These are phyloP conservation scores for Gryllus longicercus DNA, from an alignment of 2,888 invertebrate genomes.

Conservation along the genomic window DNA sequence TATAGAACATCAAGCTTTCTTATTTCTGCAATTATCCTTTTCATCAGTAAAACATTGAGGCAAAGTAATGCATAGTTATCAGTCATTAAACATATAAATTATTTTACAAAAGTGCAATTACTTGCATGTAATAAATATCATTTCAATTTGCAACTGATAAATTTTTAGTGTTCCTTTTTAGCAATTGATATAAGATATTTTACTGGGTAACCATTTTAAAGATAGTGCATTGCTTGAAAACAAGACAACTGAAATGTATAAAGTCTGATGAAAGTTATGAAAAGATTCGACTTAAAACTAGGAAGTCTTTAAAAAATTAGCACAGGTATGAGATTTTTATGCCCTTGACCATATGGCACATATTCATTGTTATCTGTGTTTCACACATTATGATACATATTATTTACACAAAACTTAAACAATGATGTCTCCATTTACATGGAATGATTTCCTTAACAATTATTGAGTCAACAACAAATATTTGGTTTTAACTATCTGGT, in stretches of 20 bases:
- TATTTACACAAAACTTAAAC: not conserved
- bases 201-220: no score
- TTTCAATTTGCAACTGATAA: no score
- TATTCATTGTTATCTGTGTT: not conserved
- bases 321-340: not conserved
- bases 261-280: not conserved
- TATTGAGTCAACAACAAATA: not conserved
- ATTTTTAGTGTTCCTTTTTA: no score
- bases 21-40: no score
- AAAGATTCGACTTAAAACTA: not conserved
- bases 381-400: not conserved
- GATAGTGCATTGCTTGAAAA: no score
- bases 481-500: not conserved
- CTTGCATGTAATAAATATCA: no score
- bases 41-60: no score
- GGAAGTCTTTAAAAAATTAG: not conserved
- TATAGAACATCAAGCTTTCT: no score
- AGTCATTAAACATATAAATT: no score
- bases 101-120: no score
- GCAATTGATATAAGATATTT: no score
- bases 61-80: no score
- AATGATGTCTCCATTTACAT: not conserved
- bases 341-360: conserved; percentile 10
- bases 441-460: not conserved
- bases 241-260: not conserved